Evolutionary conservation across 2,888 invertebrate genomes (phyloP), one percentile per base, ranked within the genome.

Genomic region (Coleophora flavipennella): DNA sequence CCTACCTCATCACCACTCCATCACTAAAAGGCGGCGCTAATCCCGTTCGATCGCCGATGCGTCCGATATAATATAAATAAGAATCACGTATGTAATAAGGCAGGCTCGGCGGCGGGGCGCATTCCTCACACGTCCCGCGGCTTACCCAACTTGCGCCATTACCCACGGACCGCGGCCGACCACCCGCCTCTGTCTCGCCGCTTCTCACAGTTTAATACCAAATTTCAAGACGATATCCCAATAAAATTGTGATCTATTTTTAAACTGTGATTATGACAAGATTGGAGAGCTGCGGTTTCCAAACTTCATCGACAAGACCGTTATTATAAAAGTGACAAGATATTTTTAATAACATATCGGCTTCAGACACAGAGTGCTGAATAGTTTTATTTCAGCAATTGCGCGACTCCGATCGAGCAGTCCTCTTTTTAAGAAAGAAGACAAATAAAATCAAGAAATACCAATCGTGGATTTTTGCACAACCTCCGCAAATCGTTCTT

Each of bases 21-120:
- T 67, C 57, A 63, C 67, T 65, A 59, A 72, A 65, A 68, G 67
- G 67, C 60, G 62, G 59, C 67, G 72, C 63, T 80, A 80, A 81
- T 79, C 81, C 56, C 63, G 61, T 63, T 57, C 71, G 70, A 71
- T 62, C 61, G 57, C 56, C 48, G 43, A 52, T 53, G 52, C 56
- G 54, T 50, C 56, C 56, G 67, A 76, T 76, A 77, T 78, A 71
- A 80, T 83, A 84, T 81, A 83, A 81, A 81, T 81, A 83, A 76
- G 75, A 80, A 83, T 80, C 83, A 83, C 84, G 84, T 83, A 76
- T 80, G 81, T 83, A 84, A 83, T 84, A 83, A 79, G 71, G 58
- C 65, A 61, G 59, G 53, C 58, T n/a, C 45, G 56, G 53, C 45
- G 54, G 60, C 62, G 73, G 45, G 55, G 60, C 62, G 73, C 71